phyloP scores from a whole-genome alignment of 1,140 invertebrate genomes.

The Euura saliciscinereae region DNA sequence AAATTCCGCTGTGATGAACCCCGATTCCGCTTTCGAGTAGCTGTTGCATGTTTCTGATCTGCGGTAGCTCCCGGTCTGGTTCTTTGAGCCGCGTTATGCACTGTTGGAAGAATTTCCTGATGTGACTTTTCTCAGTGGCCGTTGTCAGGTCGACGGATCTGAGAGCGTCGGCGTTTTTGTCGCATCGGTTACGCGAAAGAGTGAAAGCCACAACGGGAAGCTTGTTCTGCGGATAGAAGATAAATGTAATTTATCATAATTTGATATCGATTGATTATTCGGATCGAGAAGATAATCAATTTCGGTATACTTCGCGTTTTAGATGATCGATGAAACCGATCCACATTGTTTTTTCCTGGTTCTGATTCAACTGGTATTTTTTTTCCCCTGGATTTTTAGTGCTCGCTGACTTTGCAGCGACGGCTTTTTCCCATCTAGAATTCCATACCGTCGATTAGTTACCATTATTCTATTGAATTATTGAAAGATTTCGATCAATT shows the following conservation, averaged over 20 bases:
- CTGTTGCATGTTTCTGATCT: constrained; percentile 80
- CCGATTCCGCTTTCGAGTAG: constrained; percentile 90
- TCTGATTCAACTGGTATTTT: constrained; percentile 40
- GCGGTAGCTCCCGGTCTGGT: constrained; percentile 85
- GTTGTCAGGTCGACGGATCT: constrained; percentile 80
- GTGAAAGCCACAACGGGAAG: constrained; percentile 95
- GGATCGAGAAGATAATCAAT: neutral
- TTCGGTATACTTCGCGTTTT: constrained; percentile 62
- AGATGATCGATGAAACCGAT: constrained; percentile 83
- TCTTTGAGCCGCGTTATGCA: constrained; percentile 85
- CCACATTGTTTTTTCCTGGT: constrained; percentile 86
- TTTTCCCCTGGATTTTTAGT: constrained; percentile 14
- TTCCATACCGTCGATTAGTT: no score
- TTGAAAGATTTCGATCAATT: no score
- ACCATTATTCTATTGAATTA: no score
- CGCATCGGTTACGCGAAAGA: constrained; percentile 86
- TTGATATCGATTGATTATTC: neutral
- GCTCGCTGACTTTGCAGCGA: constrained; percentile 15
- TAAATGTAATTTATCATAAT: neutral
- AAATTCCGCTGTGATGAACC: constrained; percentile 96
- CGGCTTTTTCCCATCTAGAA: constrained; percentile 27
- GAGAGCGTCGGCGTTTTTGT: constrained; percentile 72
- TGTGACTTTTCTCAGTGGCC: constrained; percentile 80
- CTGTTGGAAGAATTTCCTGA: constrained; percentile 82
- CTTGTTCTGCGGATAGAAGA: constrained; percentile 63